phyloP scores from a whole-genome alignment of 2,888 invertebrate species.

The Schizotus pectinicornis region DNA sequence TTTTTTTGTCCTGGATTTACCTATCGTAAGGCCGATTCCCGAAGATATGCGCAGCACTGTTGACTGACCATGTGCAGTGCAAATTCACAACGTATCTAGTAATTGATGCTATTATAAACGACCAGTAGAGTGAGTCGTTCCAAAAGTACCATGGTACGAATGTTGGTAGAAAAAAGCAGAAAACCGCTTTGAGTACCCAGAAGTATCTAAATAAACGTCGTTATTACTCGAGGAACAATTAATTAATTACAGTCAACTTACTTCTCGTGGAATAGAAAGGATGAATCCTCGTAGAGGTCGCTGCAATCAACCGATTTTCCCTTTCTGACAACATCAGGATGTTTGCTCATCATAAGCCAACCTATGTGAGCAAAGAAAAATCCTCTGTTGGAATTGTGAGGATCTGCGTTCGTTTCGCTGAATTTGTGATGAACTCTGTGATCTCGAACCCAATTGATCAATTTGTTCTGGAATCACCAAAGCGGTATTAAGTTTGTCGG shows the following conservation, averaged over 20 bases:
- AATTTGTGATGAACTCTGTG: slow-evolving; percentile 91
- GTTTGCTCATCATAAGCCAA: slow-evolving; percentile 90
- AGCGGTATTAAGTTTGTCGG: too few relatives aligned
- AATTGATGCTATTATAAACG: slow-evolving; percentile 43
- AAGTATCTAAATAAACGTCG: slow-evolving; percentile 68
- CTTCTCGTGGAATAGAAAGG: slow-evolving; percentile 80
- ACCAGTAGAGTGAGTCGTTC: slow-evolving; percentile 45
- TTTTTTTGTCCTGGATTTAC: slow-evolving; percentile 58
- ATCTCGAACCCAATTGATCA: slow-evolving; percentile 86
- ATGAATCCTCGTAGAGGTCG: slow-evolving; percentile 78
- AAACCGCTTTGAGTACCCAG: slow-evolving; percentile 73
- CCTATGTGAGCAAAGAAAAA: slow-evolving; percentile 95
- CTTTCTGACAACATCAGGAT: slow-evolving; percentile 79
- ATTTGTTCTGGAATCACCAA: slow-evolving; percentile 75
- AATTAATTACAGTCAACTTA: slow-evolving; percentile 56
- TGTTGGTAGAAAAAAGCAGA: slow-evolving; percentile 82
- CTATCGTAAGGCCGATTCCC: slow-evolving; percentile 80
- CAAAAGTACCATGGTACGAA: slow-evolving; percentile 77
- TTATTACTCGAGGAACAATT: neutral
- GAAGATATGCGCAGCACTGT: slow-evolving; percentile 80
- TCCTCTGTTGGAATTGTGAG: slow-evolving; percentile 85
- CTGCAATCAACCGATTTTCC: slow-evolving; percentile 83
- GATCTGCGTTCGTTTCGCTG: slow-evolving; percentile 88
- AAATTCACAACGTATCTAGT: slow-evolving; percentile 68
- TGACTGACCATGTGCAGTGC: slow-evolving; percentile 82